Percentiles rank a stretch among this genome's conserved stretches.
Conservation (phyloP, 2,888 invertebrate genomes). For the Operophtera brumata region DNA sequence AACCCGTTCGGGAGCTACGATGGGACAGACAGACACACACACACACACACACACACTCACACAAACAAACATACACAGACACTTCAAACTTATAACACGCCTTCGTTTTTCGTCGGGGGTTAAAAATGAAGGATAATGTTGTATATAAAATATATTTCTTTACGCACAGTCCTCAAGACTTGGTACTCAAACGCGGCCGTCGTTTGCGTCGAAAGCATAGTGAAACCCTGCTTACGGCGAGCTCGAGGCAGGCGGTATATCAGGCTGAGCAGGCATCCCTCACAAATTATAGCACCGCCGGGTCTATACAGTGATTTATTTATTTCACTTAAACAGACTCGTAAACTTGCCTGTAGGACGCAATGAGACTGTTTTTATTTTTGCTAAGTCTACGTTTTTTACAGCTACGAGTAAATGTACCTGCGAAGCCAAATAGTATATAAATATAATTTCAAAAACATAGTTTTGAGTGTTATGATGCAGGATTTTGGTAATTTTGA, state of each 20-base stretch:
- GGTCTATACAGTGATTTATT: constrained; percentile 63
- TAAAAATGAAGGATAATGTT: no score
- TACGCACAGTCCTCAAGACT: neutral
- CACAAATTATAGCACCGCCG: constrained; percentile 57
- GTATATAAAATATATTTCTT: no score
- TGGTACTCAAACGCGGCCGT: constrained; percentile 3
- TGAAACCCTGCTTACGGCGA: constrained; percentile 37
- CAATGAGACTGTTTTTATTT: constrained; percentile 24
- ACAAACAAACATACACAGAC: no score
- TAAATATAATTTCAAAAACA: no score
- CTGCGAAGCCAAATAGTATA: neutral
- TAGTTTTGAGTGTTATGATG: no score
- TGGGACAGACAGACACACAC: no score
- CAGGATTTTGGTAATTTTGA: no score
- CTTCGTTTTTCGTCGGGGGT: no score
- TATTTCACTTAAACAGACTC: constrained; percentile 69
- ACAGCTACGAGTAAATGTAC: neutral
- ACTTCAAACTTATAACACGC: no score
- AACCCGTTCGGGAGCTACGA: no score
- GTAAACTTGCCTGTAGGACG: constrained; percentile 48
- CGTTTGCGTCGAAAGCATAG: constrained; percentile 28
- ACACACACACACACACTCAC: no score
- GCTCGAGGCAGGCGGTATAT: constrained; percentile 49
- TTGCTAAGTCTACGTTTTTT: constrained; percentile 5
- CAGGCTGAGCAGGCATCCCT: constrained; percentile 55